Percentiles rank a stretch among this genome's conserved stretches.
Evolutionary conservation across 2,113 vertebrate genomes (phyloP).

Genomic region (Prionailurus viverrinus): DNA sequence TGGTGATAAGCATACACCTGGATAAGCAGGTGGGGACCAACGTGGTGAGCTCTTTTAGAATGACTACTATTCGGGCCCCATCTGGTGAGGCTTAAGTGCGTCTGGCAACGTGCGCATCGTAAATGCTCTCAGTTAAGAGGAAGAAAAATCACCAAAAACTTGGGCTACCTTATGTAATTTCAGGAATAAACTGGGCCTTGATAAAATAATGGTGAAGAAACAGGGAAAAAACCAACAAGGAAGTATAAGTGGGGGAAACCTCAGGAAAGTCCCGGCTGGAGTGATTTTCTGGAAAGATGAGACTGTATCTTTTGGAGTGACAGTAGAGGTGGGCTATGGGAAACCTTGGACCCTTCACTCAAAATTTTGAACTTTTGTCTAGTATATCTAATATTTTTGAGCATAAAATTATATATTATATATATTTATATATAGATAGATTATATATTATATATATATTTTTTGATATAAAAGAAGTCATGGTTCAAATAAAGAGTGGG

Average conservation of each 20-base stretch:
- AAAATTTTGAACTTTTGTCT: not conserved
- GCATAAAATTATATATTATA: not conserved
- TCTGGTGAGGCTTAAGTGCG: not conserved
- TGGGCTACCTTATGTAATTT: not conserved
- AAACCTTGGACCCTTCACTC: not conserved
- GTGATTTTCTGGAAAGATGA: not conserved
- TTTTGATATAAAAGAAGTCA: not conserved
- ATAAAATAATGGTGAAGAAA: not conserved
- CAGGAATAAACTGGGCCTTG: not conserved
- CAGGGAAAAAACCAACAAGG: not conserved
- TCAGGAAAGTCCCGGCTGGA: not conserved
- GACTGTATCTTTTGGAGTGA: not conserved
- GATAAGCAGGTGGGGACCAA: not conserved
- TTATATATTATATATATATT: too few species aligned
- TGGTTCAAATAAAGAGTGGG: not conserved
- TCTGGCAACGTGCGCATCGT: not conserved
- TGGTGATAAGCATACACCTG: not conserved
- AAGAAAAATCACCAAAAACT: not conserved
- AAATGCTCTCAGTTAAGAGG: not conserved
- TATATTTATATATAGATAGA: too few species aligned
- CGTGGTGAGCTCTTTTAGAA: not conserved
- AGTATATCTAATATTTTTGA: not conserved
- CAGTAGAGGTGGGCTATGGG: not conserved
- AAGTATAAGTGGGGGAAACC: not conserved
- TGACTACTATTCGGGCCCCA: too few species aligned